Conservation (phyloP, 2,888 invertebrate species). For the Tineola bisselliella region DNA sequence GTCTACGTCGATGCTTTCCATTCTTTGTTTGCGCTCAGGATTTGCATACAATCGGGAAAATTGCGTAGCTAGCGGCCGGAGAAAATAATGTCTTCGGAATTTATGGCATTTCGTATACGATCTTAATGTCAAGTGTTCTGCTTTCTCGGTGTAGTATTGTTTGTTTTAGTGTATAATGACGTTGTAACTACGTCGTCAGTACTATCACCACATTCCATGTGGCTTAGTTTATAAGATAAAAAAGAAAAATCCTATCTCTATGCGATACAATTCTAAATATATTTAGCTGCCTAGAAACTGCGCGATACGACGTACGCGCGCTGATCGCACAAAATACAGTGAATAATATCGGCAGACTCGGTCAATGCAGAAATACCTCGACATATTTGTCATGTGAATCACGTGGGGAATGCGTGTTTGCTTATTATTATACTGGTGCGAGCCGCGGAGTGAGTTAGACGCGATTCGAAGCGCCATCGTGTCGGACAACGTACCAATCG, state of each 20-base stretch:
- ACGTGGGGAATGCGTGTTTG: conserved; percentile 46
- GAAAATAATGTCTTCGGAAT: conserved; percentile 24
- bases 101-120: not conserved
- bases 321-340: not conserved
- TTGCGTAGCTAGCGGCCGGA: conserved; percentile 45
- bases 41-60: conserved; percentile 65
- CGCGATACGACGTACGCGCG: not conserved
- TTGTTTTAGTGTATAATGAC: not conserved
- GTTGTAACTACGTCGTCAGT: not conserved
- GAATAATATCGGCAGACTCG: conserved; percentile 3
- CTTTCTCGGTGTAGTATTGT: not conserved
- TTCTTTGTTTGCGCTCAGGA: conserved; percentile 59
- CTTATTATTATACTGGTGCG: conserved; percentile 53
- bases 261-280: not conserved
- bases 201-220: not conserved
- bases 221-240: not conserved
- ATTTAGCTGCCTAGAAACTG: not conserved
- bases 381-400: conserved; percentile 59
- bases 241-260: not conserved
- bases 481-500: conserved; percentile 4
- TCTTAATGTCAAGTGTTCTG: not conserved
- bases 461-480: not conserved
- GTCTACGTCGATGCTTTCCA: conserved; percentile 44
- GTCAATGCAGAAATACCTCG: conserved; percentile 19
- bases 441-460: conserved; percentile 29